Conservation (phyloP, 2,797 vertebrate species). For the Spea hammondii region DNA sequence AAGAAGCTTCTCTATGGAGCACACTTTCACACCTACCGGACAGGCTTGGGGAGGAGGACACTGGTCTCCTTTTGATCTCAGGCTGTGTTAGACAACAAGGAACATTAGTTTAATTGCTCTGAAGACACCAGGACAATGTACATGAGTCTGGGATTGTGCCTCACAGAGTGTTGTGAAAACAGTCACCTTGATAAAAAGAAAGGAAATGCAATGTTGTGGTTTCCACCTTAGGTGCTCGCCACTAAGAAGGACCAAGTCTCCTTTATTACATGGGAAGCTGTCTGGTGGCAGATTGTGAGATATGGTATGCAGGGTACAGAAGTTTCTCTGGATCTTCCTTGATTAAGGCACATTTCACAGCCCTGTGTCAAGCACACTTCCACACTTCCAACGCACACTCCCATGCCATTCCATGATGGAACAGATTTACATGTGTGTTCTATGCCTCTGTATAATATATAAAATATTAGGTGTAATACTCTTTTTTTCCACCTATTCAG, state of each 20-base stretch:
- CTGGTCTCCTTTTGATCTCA: constrained; percentile 19
- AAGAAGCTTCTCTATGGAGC: background rate
- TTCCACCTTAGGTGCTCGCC: background rate
- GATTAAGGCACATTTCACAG: background rate
- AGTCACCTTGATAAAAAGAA: background rate
- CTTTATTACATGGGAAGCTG: background rate
- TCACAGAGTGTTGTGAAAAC: background rate
- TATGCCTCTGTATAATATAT: no score
- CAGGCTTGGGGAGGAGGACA: background rate
- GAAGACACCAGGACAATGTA: background rate
- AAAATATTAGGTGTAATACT: no score
- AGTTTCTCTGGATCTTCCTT: no score
- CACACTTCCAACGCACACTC: background rate
- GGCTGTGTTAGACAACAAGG: constrained; percentile 4
- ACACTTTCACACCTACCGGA: constrained; percentile 31
- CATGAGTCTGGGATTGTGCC: constrained; percentile 32
- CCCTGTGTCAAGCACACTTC: constrained; percentile 22
- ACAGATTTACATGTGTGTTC: no score
- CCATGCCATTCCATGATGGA: no score
- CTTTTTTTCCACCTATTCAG: no score
- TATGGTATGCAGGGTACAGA: no score
- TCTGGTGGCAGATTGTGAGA: background rate
- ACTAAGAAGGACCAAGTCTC: background rate
- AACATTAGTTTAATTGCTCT: constrained; percentile 14
- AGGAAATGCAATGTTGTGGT: background rate